Evolutionary conservation across 2,888 invertebrate genomes (phyloP).

Genomic region (Melieria crassipennis): DNA sequence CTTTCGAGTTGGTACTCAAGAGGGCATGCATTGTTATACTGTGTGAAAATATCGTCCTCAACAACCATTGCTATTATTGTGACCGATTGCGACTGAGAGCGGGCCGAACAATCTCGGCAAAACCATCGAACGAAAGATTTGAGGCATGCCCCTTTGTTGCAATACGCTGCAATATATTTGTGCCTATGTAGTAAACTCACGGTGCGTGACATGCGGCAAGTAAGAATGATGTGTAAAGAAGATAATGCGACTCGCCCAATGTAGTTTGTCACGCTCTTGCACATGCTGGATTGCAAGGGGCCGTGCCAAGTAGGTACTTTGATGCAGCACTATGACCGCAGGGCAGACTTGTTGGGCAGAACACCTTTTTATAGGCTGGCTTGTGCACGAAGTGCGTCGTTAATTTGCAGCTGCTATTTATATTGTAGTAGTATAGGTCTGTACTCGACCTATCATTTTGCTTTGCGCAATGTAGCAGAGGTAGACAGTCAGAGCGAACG

Average conservation of each 20-base stretch:
- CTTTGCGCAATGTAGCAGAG: background rate
- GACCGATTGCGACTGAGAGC: conserved; percentile 44
- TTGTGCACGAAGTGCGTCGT: conserved; percentile 32
- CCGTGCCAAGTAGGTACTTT: too few relatives aligned
- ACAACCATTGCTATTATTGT: conserved; percentile 49
- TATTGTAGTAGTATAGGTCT: conserved; percentile 21
- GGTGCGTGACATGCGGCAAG: conserved; percentile 21
- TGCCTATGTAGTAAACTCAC: background rate
- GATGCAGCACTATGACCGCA: background rate
- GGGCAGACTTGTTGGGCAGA: background rate
- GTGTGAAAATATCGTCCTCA: conserved; percentile 55
- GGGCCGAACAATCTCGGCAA: conserved; percentile 50
- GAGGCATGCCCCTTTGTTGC: conserved; percentile 39
- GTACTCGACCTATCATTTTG: conserved; percentile 22
- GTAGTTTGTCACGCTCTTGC: conserved; percentile 34
- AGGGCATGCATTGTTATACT: conserved; percentile 48
- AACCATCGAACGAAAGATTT: conserved; percentile 26
- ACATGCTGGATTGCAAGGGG: background rate
- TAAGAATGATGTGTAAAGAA: conserved; percentile 3
- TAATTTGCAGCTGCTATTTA: conserved; percentile 31
- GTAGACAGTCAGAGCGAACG: conserved; percentile 15
- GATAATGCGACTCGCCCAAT: background rate
- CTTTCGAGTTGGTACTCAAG: conserved; percentile 41
- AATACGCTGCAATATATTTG: conserved; percentile 35
- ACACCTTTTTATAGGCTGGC: conserved; percentile 22